Percentiles rank a stretch among this genome's conserved stretches.
Evolutionary conservation across 2,888 invertebrate species (phyloP).

Genomic region (Callyntrura sp.): DNA sequence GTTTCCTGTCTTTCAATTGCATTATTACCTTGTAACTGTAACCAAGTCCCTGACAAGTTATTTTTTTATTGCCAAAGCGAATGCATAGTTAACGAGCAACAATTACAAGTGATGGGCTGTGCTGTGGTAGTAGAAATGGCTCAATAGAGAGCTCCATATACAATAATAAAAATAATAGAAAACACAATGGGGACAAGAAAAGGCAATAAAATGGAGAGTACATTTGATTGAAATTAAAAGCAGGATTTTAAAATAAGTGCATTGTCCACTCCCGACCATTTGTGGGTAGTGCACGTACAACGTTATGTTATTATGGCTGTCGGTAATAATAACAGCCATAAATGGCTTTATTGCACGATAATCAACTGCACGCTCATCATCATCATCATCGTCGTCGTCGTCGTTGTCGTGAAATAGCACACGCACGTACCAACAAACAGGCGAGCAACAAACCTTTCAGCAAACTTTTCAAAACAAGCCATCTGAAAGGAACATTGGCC

Average conservation of each 20-base stretch:
- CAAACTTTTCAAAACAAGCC: neutral
- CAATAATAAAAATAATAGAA: too few species aligned
- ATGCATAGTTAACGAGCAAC: conserved; percentile 21
- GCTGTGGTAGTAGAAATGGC: too few species aligned
- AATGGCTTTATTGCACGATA: conserved; percentile 51
- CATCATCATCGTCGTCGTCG: too few species aligned
- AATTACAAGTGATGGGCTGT: neutral
- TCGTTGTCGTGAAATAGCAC: neutral
- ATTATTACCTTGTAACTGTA: neutral
- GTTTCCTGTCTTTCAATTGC: neutral
- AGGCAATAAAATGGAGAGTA: too few species aligned
- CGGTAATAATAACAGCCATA: conserved; percentile 11
- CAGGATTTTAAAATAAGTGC: too few species aligned
- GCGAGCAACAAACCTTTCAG: neutral
- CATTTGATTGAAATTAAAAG: too few species aligned
- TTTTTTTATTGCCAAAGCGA: conserved; percentile 34
- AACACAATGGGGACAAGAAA: too few species aligned
- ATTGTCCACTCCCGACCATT: neutral
- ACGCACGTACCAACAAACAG: neutral
- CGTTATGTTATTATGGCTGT: neutral
- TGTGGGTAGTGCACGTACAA: neutral
- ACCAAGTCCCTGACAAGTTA: neutral
- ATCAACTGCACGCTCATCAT: conserved; percentile 50
- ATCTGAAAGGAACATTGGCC: neutral
- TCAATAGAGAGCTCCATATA: too few species aligned